Evolutionary conservation across 2,888 invertebrate species (phyloP), one percentile per base, ranked within the genome.

Genomic region (Ypsolopha sequella): DNA sequence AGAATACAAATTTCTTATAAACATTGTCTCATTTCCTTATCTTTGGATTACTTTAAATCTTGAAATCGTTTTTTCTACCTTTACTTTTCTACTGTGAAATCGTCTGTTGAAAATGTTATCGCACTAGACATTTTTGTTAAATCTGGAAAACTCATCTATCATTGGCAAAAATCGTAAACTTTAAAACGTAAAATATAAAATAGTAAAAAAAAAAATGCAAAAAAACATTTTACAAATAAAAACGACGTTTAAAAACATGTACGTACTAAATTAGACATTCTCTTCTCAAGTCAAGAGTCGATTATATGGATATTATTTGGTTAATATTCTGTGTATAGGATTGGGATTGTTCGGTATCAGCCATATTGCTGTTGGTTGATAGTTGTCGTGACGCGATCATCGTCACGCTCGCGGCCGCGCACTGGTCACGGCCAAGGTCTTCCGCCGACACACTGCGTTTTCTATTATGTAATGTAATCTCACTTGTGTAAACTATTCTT

Each of bases 351-450:
- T 43, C 39, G 43, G 43, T 13, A 14, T 43, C 14, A 14, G 43
- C 43, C 43, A 43, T 13, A 43, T 13, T 6, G 11, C 14, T 43
- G 43, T 7, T 54, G 14, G 43, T 38, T 51, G 52, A 48, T 36
- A 51, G 53, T 52, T 50, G 48, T 39, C 33, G 39, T 50, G 50
- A 39, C 50, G 50, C 8, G 13, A n/a, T 35, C 2, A 56, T 60
- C 60, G 64, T 60, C 62, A 61, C 69, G 66, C 62, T 73, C 74
- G 77, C 76, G 75, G 72, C 67, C 63, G 33, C 43, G 64, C 68
- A 73, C 69, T 80, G 85, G 84, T 85, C 85, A 85, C 74, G 84
- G 85, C 82, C 84, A 85, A 84, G 85, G 85, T 80, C 80, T 78
- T 59, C 54, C 58, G 69, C 63, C 71, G 66, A 65, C 63, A 67